Evolutionary conservation across 2,888 invertebrate genomes (phyloP).

Genomic region (Athalia rosae): DNA sequence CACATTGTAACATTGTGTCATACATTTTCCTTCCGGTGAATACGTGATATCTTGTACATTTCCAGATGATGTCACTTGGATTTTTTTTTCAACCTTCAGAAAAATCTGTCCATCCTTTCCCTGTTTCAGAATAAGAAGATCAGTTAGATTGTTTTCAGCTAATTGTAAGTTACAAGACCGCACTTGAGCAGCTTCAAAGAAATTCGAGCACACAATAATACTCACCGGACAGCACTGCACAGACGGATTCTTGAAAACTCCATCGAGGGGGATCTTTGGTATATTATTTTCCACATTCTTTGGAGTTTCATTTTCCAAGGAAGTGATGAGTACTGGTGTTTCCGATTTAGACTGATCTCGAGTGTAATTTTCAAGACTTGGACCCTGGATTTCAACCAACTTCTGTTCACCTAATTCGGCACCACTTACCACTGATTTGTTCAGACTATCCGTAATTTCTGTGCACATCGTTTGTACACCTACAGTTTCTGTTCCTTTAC

Average conservation of each 20-base stretch:
- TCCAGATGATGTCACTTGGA: constrained; percentile 50
- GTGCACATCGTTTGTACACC: constrained; percentile 54
- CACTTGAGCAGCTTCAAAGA: background rate
- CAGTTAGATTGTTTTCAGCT: background rate
- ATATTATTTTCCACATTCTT: background rate
- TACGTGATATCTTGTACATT: constrained; percentile 50
- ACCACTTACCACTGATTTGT: background rate
- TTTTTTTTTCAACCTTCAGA: constrained; percentile 56
- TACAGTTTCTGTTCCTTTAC: constrained; percentile 55
- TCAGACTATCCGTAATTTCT: background rate
- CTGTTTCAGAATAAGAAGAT: constrained; percentile 47
- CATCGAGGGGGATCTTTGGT: background rate
- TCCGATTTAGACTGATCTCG: background rate
- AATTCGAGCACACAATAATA: background rate
- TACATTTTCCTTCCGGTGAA: constrained; percentile 49
- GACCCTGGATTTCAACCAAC: background rate
- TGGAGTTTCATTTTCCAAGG: background rate
- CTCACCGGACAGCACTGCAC: background rate
- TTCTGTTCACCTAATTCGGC: background rate
- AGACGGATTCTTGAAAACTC: background rate
- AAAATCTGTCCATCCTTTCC: constrained; percentile 54
- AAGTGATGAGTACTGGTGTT: background rate
- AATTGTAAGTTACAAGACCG: background rate
- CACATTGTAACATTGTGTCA: constrained; percentile 57
- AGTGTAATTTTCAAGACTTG: background rate